phyloP scores from a whole-genome alignment of 1,140 invertebrate species.

The Drosophila quadrilineata region DNA sequence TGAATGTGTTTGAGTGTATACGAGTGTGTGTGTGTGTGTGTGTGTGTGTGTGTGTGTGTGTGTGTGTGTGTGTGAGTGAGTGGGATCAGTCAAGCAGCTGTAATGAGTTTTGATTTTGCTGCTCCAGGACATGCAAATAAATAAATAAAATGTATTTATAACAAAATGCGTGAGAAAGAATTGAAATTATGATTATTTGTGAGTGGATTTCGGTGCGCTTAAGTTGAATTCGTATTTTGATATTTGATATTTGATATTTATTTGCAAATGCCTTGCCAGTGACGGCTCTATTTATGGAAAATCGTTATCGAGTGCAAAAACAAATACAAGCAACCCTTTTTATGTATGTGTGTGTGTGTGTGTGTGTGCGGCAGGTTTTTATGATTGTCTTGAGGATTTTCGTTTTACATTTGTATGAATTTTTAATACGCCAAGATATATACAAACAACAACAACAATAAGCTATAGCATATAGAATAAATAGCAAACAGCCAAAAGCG shows the following conservation, averaged over 20 bases:
- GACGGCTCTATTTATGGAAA: constrained; percentile 27
- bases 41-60: too few species aligned
- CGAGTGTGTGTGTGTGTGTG: neutral
- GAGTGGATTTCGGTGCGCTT: constrained; percentile 48
- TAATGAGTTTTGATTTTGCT: constrained; percentile 53
- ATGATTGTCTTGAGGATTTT: constrained; percentile 79
- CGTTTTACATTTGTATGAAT: constrained; percentile 78
- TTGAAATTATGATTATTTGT: too few species aligned
- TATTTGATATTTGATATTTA: constrained; percentile 74
- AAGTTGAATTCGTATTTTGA: constrained; percentile 49
- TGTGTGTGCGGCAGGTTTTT: constrained; percentile 34
- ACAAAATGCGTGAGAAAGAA: neutral
- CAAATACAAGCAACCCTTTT: constrained; percentile 42
- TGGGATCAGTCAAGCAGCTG: constrained; percentile 7
- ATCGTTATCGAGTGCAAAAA: constrained; percentile 10
- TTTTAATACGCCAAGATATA: constrained; percentile 67
- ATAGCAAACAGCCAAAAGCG: constrained; percentile 68
- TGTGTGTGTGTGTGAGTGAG: neutral
- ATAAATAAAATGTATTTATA: constrained; percentile 19
- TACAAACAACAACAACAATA: constrained; percentile 42
- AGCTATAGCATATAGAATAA: constrained; percentile 43
- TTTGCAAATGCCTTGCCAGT: constrained; percentile 53
- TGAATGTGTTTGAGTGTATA: constrained; percentile 1
- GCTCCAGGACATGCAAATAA: constrained; percentile 6
- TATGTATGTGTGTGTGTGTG: constrained; percentile 1